Percentiles rank a stretch among this genome's conserved stretches.
Evolutionary conservation across 2,113 vertebrate species (phyloP).

Genomic region (Ammospiza nelsoni): DNA sequence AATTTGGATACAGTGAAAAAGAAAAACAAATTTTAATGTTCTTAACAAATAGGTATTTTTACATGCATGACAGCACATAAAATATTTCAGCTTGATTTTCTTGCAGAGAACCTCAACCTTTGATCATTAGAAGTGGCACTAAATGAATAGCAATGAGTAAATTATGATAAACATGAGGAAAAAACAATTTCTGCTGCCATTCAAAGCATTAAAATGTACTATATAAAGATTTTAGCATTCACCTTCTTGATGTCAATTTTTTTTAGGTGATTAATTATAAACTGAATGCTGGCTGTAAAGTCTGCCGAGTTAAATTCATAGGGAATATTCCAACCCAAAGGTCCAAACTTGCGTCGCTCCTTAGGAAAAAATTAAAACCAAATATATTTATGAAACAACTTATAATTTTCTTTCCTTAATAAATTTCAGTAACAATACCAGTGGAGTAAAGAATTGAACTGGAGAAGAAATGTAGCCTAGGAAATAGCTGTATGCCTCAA

Average conservation of each 20-base stretch:
- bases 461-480: not conserved
- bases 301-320: slow-evolving; percentile 83
- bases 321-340: slow-evolving; percentile 83
- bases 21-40: not conserved
- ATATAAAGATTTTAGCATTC: not conserved
- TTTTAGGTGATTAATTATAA: slow-evolving; percentile 82
- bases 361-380: slow-evolving; percentile 56
- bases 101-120: not conserved
- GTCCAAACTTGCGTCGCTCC: slow-evolving; percentile 81
- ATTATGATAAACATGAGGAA: not conserved
- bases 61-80: not conserved
- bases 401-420: not conserved
- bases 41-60: not conserved
- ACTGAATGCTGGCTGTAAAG: slow-evolving; percentile 78
- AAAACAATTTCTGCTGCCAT: not conserved
- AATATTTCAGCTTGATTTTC: not conserved
- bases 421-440: not conserved
- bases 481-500: not conserved
- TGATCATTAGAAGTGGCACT: not conserved
- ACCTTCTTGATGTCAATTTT: slow-evolving; percentile 81
- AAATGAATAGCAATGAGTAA: not conserved
- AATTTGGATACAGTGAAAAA: not conserved
- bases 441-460: not conserved
- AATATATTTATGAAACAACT: not conserved
- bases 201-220: not conserved